Evolutionary conservation across 2,888 invertebrate species (phyloP), one percentile per base, ranked within the genome.

Genomic region (Apodemia duryi): DNA sequence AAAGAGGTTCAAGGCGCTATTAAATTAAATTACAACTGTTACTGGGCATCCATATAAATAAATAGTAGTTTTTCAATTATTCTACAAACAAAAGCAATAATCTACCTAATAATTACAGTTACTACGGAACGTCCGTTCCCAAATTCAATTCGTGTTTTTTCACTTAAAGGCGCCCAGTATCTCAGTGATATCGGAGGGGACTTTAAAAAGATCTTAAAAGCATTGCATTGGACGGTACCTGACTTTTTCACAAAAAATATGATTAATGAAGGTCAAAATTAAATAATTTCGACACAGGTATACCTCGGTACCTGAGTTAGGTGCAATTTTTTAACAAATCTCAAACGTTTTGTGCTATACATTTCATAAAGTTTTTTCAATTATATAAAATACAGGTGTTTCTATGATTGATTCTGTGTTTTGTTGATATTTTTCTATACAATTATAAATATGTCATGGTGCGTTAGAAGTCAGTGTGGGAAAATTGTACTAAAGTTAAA

Each of bases 201-300:
- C 46, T 61, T 67, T 66, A 64, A 69, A 68, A 66, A 65, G 61
- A 65, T 60, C 63, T 79, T 82, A 81, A 83, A 83, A 85, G 84
- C 86, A 84, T 81, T 86, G 81, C 84, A 75, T 76, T 83, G 77
- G 84, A 86, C 84, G 84, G 77, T 84, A 86, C 85, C 84, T 83
- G 81, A 82, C 75, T 79, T 73, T 70, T 70, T 69, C 74, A 79
- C 81, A 88, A 90, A 90, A 91, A 90, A 86, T 79, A 87, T 89
- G 91, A 90, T 91, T 87, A 90, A 90, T 90, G 88, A 82, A 80
- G 84, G 84, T 84, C 73, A 75, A 81, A 82, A 88, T 89, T 83
- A 84, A 87, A 86, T 85, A 81, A 87, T 86, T 83, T 81, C 75
- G 72, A 72, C 76, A 76, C 88, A 89, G 89, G 88, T 84, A 84